These are phyloP conservation scores for Ophthalmolycus amberensis DNA, from an alignment of 2,113 vertebrate genomes.

Conservation along the genomic window DNA sequence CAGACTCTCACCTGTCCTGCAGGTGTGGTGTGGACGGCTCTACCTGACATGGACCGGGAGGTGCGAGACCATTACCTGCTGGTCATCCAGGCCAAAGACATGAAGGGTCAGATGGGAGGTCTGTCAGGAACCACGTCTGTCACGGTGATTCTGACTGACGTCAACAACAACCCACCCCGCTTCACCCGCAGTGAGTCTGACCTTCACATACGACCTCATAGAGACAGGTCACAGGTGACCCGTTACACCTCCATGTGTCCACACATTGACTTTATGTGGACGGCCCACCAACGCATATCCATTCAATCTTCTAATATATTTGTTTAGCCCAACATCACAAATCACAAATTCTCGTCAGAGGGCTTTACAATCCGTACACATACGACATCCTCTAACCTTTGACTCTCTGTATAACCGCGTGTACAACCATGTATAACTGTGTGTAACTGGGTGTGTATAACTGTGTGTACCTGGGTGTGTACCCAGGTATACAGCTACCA, in stretches of 20 bases:
- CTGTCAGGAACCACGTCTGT: conserved; percentile 92
- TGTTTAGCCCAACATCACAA: no score
- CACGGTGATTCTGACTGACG: conserved; percentile 85
- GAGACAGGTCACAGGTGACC: background rate
- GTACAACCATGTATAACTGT: no score
- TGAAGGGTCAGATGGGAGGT: conserved; percentile 93
- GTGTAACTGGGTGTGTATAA: no score
- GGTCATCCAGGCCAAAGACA: conserved; percentile 94
- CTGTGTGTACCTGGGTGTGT: background rate
- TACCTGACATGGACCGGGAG: conserved; percentile 93
- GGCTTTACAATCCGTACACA: no score
- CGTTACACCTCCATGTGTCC: background rate
- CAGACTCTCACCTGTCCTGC: conserved; percentile 3
- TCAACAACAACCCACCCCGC: conserved; percentile 59
- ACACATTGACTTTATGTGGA: no score
- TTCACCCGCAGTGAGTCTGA: conserved; percentile 59
- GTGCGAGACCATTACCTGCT: conserved; percentile 89
- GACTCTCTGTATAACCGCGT: no score
- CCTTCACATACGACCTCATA: background rate
- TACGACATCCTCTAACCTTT: no score
- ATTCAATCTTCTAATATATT: no score
- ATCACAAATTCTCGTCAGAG: no score
- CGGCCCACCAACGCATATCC: no score
- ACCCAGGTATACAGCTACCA: no score
- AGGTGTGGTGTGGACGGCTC: conserved; percentile 88